phyloP scores from a whole-genome alignment of 2,113 vertebrate genomes.

The Setophaga coronata region DNA sequence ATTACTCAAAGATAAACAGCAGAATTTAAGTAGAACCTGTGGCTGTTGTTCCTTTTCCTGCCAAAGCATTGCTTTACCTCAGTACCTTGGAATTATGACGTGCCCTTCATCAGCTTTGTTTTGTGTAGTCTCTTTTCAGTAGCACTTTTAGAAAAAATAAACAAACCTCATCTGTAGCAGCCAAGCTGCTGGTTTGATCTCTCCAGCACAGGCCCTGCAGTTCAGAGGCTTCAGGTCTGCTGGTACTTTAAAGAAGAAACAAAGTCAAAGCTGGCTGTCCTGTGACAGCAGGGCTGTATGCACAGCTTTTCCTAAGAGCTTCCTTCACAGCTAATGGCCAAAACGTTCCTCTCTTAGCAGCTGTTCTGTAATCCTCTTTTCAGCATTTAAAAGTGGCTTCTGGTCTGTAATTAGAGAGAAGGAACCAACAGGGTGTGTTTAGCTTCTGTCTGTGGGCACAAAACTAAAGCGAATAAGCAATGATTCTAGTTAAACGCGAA shows the following conservation, averaged over 20 bases:
- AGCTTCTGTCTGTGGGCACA: neutral
- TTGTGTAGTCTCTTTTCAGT: neutral
- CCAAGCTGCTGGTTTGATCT: neutral
- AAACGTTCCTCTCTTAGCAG: neutral
- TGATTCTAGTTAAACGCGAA: neutral
- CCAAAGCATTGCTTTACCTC: neutral
- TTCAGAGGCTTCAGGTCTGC: neutral
- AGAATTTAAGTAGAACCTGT: neutral
- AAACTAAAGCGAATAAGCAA: neutral
- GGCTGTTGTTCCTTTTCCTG: neutral
- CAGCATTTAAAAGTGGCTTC: neutral
- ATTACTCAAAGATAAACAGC: neutral
- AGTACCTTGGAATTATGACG: neutral
- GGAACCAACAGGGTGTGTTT: neutral
- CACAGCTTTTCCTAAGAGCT: neutral
- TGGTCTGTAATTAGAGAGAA: neutral
- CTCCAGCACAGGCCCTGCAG: neutral
- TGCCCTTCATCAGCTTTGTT: neutral
- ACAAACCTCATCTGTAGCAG: neutral
- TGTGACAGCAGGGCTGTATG: rapidly evolving
- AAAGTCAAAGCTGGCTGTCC: neutral
- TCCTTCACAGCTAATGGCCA: neutral
- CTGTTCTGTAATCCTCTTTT: neutral
- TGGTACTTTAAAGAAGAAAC: neutral
- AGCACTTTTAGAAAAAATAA: neutral